Evolutionary conservation across 2,888 invertebrate genomes (phyloP), one percentile per base, ranked within the genome.

Genomic region (Drosophila diplacantha): DNA sequence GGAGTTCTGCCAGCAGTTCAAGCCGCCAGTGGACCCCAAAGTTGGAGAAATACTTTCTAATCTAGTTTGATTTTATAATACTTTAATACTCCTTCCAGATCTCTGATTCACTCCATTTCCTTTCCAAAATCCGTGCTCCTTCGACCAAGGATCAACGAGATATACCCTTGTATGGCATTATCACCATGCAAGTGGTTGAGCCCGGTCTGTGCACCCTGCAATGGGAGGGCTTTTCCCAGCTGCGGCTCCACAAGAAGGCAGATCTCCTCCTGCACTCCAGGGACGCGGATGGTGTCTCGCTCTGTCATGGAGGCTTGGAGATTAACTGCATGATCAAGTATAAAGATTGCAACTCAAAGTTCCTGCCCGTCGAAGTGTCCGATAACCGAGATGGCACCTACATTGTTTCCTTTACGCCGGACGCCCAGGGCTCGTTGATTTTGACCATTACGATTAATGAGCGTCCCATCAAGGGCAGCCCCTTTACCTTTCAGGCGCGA

Each of bases 361-460:
- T 89, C 49, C 74, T 88, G 38, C 85, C 89, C 3, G 90, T 92
- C 24, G 89, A 90, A 47, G 90, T 93, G 12, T 85, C 88, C 2
- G 93, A 93, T 84, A 89, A 89, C 64, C 89, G 91, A 6, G 92
- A 93, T 87, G 94, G 94, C 38, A 90, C 91, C 24, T 93, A 93
- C 85, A 79, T 87, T 16, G 86, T 94, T 24, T 85, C 89, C 1
- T 90, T 94, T 78, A 89, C 90, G 3, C 92, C 93, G 2, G 91
- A 92, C 70, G 89, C 91, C 2, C 91, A 93, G 18, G 93, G 93
- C 5, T 90, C 91, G 0, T 89, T 93, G 46, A 86, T 91, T 34
- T 86, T 93, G 9, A 91, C 91, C 12, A 90, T 93, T 52, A 91
- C 89, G 5, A 89, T 93, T 3, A 91, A 92, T 73, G 92, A 92